phyloP scores from a whole-genome alignment of 2,113 vertebrate genomes.

The Cacatua alba region DNA sequence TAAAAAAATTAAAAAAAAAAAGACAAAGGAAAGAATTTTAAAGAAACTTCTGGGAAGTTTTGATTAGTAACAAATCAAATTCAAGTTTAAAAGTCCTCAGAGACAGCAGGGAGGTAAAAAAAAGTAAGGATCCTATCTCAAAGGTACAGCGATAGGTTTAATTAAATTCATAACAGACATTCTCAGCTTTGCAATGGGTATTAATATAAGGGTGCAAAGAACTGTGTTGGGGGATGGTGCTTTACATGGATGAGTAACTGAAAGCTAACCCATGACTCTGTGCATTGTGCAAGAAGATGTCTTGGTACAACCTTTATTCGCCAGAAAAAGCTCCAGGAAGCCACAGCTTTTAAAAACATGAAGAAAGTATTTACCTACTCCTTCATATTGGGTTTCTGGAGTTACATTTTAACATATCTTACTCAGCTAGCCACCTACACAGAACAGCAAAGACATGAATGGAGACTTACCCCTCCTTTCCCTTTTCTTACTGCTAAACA shows the following conservation, averaged over 20 bases:
- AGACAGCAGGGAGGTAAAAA: neutral
- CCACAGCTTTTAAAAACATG: neutral
- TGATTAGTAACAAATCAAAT: neutral
- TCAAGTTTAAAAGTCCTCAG: neutral
- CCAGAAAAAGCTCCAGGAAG: neutral
- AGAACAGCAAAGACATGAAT: neutral
- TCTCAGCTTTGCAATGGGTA: neutral
- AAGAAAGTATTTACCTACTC: neutral
- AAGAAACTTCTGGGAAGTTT: neutral
- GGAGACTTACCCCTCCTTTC: neutral
- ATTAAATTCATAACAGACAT: neutral
- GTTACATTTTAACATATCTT: neutral
- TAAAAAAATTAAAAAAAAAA: neutral
- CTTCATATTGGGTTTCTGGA: neutral
- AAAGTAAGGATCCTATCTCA: neutral
- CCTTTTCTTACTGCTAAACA: neutral
- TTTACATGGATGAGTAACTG: neutral
- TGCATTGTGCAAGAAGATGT: neutral
- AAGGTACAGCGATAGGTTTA: neutral
- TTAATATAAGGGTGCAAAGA: neutral
- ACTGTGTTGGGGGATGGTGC: accelerated
- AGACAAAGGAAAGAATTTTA: neutral
- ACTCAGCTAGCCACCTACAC: neutral
- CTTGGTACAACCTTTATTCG: neutral
- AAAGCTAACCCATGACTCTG: neutral